Evolutionary conservation across 2,113 vertebrate species (phyloP).

Genomic region (Rutilus rutilus): DNA sequence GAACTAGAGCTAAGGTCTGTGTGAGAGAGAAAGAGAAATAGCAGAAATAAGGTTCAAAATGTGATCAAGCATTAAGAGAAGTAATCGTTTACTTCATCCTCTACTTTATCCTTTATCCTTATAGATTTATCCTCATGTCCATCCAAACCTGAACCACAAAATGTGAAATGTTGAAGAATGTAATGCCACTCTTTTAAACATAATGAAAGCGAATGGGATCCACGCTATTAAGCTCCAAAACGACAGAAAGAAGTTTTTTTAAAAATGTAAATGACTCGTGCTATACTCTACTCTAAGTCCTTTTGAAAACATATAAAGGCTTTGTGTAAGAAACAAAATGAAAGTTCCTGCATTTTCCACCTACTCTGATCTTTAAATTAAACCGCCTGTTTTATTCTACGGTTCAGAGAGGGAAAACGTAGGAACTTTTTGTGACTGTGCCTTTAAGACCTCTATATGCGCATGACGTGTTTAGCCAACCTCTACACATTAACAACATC

Average conservation of each 20-base stretch:
- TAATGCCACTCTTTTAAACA: background rate
- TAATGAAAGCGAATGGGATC: background rate
- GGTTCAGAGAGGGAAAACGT: background rate
- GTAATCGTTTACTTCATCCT: background rate
- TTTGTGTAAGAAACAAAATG: background rate
- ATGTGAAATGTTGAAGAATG: background rate
- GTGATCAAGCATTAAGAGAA: no score
- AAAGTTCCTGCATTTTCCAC: background rate
- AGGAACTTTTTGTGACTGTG: background rate
- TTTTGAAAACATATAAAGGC: background rate
- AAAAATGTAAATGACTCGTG: background rate
- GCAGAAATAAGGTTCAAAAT: no score
- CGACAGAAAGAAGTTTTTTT: background rate
- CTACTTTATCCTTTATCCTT: no score
- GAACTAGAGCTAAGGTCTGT: background rate
- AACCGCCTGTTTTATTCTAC: background rate
- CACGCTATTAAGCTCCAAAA: background rate
- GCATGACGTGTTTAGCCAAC: background rate
- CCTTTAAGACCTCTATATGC: background rate
- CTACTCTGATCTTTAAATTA: background rate
- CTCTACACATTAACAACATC: background rate
- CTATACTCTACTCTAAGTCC: background rate
- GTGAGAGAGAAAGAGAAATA: background rate
- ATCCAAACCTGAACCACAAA: background rate
- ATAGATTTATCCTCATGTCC: background rate